These are phyloP conservation scores for Drosophila engyochracea DNA, from an alignment of 2,888 invertebrate species.

Conservation along the genomic window DNA sequence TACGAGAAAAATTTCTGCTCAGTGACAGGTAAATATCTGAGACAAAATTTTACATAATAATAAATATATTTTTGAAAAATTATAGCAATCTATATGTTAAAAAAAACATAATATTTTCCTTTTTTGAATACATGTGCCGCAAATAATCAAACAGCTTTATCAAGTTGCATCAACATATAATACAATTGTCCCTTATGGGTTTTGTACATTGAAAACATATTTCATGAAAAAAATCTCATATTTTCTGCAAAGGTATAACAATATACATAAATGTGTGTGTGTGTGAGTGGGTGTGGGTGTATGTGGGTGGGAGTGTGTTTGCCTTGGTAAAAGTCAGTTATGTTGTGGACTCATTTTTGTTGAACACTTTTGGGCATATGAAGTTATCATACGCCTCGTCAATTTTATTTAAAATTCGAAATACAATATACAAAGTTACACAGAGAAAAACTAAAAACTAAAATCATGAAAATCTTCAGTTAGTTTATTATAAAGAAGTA, in stretches of 20 bases:
- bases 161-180: not conserved
- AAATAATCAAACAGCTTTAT: not conserved
- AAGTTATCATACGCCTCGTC: conserved; percentile 52
- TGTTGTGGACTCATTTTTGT: conserved; percentile 13
- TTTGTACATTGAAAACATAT: not conserved
- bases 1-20: not conserved
- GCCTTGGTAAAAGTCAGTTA: conserved; percentile 15
- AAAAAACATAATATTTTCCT: not conserved
- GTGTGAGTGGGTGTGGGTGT: not conserved
- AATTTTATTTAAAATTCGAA: conserved; percentile 51
- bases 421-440: not conserved
- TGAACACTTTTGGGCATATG: conserved; percentile 33
- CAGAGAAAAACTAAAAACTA: not conserved
- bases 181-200: not conserved
- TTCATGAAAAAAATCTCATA: not conserved
- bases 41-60: not conserved
- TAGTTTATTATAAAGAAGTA: not conserved
- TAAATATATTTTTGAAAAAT: not conserved
- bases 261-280: conserved; percentile 8
- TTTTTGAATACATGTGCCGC: not conserved
- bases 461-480: too few relatives aligned
- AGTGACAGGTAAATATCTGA: not conserved
- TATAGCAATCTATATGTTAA: not conserved
- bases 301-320: not conserved
- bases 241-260: conserved; percentile 23